phyloP scores from a whole-genome alignment of 2,888 invertebrate genomes.

The Calephelis perditalis region DNA sequence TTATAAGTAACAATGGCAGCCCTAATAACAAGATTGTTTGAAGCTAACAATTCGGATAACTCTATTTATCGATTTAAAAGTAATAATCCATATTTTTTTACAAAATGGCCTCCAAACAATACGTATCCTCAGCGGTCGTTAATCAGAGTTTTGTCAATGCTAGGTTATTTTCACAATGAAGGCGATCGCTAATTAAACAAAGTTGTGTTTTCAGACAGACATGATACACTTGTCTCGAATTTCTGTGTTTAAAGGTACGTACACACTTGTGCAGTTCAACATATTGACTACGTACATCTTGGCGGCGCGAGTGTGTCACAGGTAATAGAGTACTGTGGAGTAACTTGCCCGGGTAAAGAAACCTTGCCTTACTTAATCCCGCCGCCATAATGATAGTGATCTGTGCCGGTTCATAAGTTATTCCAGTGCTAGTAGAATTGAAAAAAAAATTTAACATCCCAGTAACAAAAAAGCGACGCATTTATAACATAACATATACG shows the following conservation, averaged over 20 bases:
- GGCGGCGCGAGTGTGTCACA: no score
- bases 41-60: no score
- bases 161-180: constrained; percentile 30
- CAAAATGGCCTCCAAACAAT: neutral
- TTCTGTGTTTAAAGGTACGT: neutral
- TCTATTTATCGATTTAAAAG: neutral
- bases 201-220: constrained; percentile 20
- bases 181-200: constrained; percentile 28
- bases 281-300: no score
- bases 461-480: no score
- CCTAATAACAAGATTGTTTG: neutral
- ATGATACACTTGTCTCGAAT: constrained; percentile 15
- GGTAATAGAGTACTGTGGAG: no score
- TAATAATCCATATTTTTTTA: neutral
- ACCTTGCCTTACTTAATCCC: no score
- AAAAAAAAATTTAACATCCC: no score
- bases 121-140: constrained; percentile 18
- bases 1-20: neutral
- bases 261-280: neutral
- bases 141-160: constrained; percentile 30
- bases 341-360: no score
- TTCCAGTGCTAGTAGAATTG: no score
- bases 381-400: no score
- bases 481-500: no score
- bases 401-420: no score